Evolutionary conservation across 2,113 vertebrate species (phyloP).

Genomic region (Peucedramus taeniatus): DNA sequence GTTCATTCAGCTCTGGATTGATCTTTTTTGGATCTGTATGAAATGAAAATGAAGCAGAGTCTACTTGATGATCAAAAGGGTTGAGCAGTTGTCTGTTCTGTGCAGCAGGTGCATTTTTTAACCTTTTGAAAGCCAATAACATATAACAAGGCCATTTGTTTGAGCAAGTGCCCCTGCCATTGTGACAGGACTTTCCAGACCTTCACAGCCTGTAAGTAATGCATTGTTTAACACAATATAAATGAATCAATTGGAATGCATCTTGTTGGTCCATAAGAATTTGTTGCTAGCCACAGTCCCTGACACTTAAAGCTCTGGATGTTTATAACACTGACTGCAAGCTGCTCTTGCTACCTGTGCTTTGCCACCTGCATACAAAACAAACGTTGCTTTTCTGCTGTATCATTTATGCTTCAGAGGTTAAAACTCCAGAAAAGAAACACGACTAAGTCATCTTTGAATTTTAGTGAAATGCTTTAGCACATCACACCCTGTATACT

Average conservation of each 20-base stretch:
- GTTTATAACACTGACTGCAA: not conserved
- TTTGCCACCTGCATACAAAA: not conserved
- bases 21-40: not conserved
- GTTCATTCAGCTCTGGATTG: not conserved
- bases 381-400: not conserved
- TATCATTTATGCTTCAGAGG: not conserved
- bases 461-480: not conserved
- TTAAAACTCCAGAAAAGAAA: not conserved
- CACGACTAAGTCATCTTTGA: not conserved
- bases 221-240: not conserved
- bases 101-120: not conserved
- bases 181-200: not conserved
- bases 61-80: not conserved
- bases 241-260: not conserved
- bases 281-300: not conserved
- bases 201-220: not conserved
- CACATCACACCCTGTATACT: not conserved
- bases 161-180: not conserved
- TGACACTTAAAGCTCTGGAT: not conserved
- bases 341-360: not conserved
- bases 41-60: not conserved
- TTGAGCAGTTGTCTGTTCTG: not conserved
- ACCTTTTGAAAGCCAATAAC: not conserved
- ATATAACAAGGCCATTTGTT: not conserved
- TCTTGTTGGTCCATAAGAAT: not conserved